Conservation (phyloP, 2,113 vertebrate species). For the Oplegnathus fasciatus region DNA sequence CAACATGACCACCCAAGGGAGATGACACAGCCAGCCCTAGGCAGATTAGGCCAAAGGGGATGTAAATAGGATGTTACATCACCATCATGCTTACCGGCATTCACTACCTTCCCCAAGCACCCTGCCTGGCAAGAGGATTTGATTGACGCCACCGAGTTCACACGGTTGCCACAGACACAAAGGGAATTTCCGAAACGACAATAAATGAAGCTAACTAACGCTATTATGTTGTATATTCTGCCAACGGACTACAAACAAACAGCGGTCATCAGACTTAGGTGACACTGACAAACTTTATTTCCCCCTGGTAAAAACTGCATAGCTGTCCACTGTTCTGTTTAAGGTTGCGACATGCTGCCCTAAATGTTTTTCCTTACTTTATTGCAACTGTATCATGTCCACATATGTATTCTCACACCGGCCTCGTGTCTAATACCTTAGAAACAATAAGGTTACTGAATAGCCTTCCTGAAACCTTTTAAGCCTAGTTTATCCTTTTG, state of each 20-base stretch:
- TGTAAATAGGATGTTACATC: slow-evolving; percentile 81
- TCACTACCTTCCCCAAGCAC: slow-evolving; percentile 42
- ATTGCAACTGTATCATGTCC: background rate
- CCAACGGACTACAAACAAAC: slow-evolving; percentile 3
- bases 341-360: background rate
- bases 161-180: background rate
- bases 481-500: slow-evolving; percentile 11
- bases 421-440: background rate
- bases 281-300: background rate
- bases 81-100: slow-evolving; percentile 60
- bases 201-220: background rate
- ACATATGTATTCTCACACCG: background rate
- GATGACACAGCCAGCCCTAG: slow-evolving; percentile 66
- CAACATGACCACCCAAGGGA: slow-evolving; percentile 61
- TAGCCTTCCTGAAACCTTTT: background rate
- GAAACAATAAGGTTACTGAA: background rate
- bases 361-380: background rate
- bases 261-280: background rate
- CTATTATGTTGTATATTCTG: slow-evolving; percentile 7
- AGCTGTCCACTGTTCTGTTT: background rate
- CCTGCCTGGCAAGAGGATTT: slow-evolving; percentile 53
- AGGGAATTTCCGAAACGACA: no score
- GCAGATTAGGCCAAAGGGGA: slow-evolving; percentile 74
- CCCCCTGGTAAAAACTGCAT: background rate
- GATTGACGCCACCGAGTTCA: slow-evolving; percentile 33